Base-by-base conservation (phyloP, 2,797 vertebrate species). In the Neopelma chrysocephalum region DNA sequence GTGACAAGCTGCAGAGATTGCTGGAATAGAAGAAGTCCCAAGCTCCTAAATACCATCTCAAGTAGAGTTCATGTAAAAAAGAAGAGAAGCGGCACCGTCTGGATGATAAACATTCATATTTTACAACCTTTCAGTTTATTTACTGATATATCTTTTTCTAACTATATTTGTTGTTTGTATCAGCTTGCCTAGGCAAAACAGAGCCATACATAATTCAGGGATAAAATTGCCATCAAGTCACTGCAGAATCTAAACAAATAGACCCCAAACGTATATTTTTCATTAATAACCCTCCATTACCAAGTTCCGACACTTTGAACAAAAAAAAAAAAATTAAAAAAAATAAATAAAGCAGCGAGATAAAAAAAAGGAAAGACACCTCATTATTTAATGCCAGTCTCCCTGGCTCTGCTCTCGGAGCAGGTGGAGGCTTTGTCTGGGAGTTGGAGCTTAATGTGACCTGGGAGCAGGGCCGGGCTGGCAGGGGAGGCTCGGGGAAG, bases 151-250 rank as follows among this genome's bases (percentile, higher is more conserved):
- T 93, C 89, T 95, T 97, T 95, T 96, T 72, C 48, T 87, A 94
- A 92, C 65, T 91, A 48, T 86, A 94, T 95, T 94, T 95, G 94
- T 89, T 95, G 96, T 96, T 97, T 97, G 88, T 91, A 93, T 94
- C 91, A 95, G 96, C 95, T 96, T 96, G 90, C 97, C 92, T 90
- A 83, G 94, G 96, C 80, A 89, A 97, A 97, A 95, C 85, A 82
- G 92, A 94, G 88, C 85, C 72, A 85, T 94, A 95, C 91, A 89
- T 96, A 96, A 97, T 96, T 96, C 96, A 97, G 96, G 95, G 92
- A 88, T 92, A 95, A 96, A 97, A 95, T 90, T 91, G 78, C 87
- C 94, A 87, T 89, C 95, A 81, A 86, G 78, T 56, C 89, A 86
- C 91, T 5, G 80, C 32, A 57, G 92, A 80, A 90, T 85, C 83